Evolutionary conservation across 2,797 vertebrate genomes (phyloP).

Genomic region (Malacoraja senta): DNA sequence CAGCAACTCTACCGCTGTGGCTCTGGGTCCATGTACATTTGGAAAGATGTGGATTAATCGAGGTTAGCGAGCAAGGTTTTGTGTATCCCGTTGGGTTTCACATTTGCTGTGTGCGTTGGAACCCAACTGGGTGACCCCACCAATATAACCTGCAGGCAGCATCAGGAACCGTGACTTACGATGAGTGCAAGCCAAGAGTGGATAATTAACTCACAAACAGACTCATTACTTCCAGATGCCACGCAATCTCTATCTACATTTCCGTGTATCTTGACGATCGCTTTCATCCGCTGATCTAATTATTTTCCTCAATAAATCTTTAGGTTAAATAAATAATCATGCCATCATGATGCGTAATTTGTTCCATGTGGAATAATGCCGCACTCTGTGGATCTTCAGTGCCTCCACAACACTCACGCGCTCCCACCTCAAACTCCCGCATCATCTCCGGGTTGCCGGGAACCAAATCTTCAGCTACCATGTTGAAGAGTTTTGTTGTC

Average conservation of each 20-base stretch:
- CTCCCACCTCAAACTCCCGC: too few species aligned
- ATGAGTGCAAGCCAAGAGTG: neutral
- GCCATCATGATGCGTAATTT: neutral
- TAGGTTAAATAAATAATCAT: neutral
- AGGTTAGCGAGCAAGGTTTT: too few species aligned
- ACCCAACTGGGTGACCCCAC: neutral
- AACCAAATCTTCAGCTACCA: neutral
- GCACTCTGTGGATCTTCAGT: neutral
- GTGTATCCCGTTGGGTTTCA: neutral
- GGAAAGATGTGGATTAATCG: too few species aligned
- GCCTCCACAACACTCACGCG: neutral
- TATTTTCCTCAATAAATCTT: neutral
- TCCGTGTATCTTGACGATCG: neutral
- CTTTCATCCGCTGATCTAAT: slow-evolving; percentile 10
- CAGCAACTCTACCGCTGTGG: too few species aligned
- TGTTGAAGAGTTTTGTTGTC: neutral
- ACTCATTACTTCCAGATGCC: neutral
- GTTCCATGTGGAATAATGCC: neutral
- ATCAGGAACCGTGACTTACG: neutral
- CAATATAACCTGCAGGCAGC: too few species aligned
- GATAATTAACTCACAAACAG: slow-evolving; percentile 4
- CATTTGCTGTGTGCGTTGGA: neutral
- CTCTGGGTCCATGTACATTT: too few species aligned
- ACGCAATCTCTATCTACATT: neutral
- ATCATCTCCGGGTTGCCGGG: neutral